Base-by-base conservation (phyloP, 2,113 vertebrate genomes). In the Oryzias woworae region DNA sequence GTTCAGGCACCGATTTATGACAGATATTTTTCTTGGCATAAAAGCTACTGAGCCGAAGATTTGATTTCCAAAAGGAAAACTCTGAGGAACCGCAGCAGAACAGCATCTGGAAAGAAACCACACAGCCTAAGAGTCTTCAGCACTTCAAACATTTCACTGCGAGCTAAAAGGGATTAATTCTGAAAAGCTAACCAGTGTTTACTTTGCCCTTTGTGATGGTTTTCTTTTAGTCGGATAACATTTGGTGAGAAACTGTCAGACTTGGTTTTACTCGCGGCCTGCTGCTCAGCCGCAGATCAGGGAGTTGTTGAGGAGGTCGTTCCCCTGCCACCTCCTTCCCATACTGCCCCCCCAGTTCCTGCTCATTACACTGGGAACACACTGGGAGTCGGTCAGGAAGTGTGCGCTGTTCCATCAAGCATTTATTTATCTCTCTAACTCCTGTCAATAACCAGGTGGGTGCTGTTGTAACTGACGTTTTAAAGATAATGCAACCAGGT, bases 21-120 rank as follows among this genome's bases (percentile, higher is more conserved):
- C 77, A 83, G 78, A 86, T 81, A 88, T 87, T 89, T 89, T 87
- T 76, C 71, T 84, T 87, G 81, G 83, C 85, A 66, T 71, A 65
- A 76, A 85, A 82, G 75, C 71, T 72, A 75, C 80, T 69, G 63
- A 86, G 84, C 74, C 78, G 57, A 83, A 73, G 69, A 77, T 85
- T 86, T 76, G 80, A 89, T 84, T 86, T 80, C 75, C 72, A 87
- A 87, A 80, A 17, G 53, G 36, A 80, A 69, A 81, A 79, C 78
- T 82, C 67, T 57, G 66, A 73, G 62, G 70, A 87, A 87, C 78
- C 84, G 85, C 80, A 87, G 75, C 79, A 88, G 89, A 88, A 85
- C 82, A 75, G 77, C 75, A 72, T 83, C 59, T 77, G 81, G 80
- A 82, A 84, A 77, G 75, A 81, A 86, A 84, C 83, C 83, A n/a